phyloP scores from a whole-genome alignment of 2,797 vertebrate species.

The Eremophila alpestris region DNA sequence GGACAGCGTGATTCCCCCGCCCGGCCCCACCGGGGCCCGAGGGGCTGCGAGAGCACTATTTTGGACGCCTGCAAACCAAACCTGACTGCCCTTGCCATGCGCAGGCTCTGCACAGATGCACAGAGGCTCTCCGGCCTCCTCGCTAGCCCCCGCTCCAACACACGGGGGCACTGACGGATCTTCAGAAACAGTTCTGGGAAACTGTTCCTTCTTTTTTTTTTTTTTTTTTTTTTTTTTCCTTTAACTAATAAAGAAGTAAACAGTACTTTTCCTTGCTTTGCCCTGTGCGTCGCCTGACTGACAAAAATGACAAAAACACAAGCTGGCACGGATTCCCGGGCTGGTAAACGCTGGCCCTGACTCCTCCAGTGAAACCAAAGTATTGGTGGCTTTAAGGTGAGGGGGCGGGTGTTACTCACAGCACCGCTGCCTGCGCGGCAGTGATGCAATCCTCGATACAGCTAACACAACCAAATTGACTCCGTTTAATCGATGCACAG shows the following conservation, averaged over 20 bases:
- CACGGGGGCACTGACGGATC: constrained; percentile 54
- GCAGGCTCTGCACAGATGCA: accelerated
- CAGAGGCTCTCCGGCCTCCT: background rate
- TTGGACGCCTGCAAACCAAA: background rate
- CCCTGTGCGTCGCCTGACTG: background rate
- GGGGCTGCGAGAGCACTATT: accelerated
- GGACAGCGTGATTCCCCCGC: too few relatives aligned
- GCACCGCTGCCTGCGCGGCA: background rate
- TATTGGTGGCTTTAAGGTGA: background rate
- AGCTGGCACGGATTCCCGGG: accelerated
- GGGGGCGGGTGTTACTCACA: accelerated
- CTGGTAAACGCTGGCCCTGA: background rate
- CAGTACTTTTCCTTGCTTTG: background rate
- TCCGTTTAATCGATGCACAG: too few relatives aligned
- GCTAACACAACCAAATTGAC: background rate
- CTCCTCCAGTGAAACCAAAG: background rate
- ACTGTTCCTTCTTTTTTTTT: accelerated
- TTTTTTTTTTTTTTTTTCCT: too few relatives aligned
- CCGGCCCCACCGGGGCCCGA: background rate
- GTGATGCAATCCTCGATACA: background rate
- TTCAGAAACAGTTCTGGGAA: background rate
- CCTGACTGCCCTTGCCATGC: accelerated
- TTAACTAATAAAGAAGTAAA: background rate
- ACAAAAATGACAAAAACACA: background rate
- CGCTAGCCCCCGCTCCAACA: background rate